These are phyloP conservation scores for Clusia tigrina DNA, from an alignment of 2,888 invertebrate genomes.

Conservation along the genomic window DNA sequence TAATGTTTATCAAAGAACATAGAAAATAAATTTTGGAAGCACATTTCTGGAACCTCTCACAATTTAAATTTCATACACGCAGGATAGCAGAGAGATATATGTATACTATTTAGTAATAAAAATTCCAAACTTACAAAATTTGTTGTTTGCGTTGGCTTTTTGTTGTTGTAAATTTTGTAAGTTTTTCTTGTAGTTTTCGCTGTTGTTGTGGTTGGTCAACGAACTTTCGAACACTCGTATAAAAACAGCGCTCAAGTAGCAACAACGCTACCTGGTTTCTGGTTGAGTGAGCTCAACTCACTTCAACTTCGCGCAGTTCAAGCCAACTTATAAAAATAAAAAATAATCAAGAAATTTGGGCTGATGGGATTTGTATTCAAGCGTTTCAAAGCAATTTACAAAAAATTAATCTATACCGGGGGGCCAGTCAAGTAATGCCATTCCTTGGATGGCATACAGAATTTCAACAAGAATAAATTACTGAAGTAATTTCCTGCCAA, in stretches of 20 bases:
- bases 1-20: too few relatives aligned
- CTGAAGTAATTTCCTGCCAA: constrained; percentile 1
- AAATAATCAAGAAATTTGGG: not conserved
- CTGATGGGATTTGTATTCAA: not conserved
- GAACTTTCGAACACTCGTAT: constrained; percentile 22
- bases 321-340: not conserved
- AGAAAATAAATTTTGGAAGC: too few relatives aligned
- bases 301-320: not conserved
- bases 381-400: constrained; percentile 6
- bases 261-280: constrained; percentile 6
- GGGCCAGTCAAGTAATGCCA: not conserved
- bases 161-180: constrained; percentile 7
- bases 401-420: not conserved
- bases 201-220: constrained; percentile 28
- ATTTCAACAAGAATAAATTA: constrained; percentile 6
- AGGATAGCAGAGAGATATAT: constrained; percentile 12
- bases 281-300: constrained; percentile 5
- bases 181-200: constrained; percentile 6
- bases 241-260: not conserved
- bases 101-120: constrained; percentile 23
- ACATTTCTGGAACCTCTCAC: too few relatives aligned
- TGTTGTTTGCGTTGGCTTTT: constrained; percentile 13
- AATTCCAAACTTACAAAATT: constrained; percentile 27
- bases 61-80: constrained; percentile 30
- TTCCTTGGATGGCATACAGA: too few relatives aligned